Evolutionary conservation across 2,113 vertebrate genomes (phyloP), one percentile per base, ranked within the genome.

Genomic region (Melanostigma gelatinosum): DNA sequence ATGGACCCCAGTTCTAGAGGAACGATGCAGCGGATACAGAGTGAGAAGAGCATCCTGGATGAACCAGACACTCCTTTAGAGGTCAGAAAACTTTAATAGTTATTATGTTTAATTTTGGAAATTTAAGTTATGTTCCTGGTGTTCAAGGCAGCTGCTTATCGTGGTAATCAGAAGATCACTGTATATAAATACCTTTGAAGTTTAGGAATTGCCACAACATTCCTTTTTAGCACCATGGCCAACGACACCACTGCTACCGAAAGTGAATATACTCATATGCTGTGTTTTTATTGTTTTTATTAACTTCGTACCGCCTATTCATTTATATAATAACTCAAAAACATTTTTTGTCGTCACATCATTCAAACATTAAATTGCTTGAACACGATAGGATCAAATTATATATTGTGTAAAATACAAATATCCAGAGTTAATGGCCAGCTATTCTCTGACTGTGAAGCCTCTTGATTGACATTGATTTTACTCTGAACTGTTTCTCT

Each of bases 321-420:
- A 40, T 15, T 1, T n/a, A n/a, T n/a, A n/a, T n/a, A n/a, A n/a
- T 11, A 38, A 10, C 6, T 72, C 3, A 13, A 15, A 16, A 46
- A 34, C 7, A 4, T 1, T n/a, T 22, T 42, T n/a, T 15, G 18
- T 24, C 6, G 1, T 24, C 3, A 8, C 1, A 42, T 0, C 0
- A 4, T 40, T 40, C 0, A 44, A 32, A 10, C 22, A 54, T 22
- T 54, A 4, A 3, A 46, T 46, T 16, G 0, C 11, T 13, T 38
- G 0, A 15, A 2, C 0, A 8, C 3, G 55, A 0, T 48, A 18
- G 20, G 1, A n/a, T 32, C 0, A 11, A 34, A 22, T 0, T 6
- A 32, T 4, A 29, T 6, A 32, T 29, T 6, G 18, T 6, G 1
- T 1, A 3, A 24, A 29, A 42, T 18, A 8, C 8, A 1, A 67